A percentile compares a stretch with the other conserved stretches of the same genome.
Evolutionary conservation across 1,140 invertebrate species (phyloP).

Genomic region (Eumaeus atala): DNA sequence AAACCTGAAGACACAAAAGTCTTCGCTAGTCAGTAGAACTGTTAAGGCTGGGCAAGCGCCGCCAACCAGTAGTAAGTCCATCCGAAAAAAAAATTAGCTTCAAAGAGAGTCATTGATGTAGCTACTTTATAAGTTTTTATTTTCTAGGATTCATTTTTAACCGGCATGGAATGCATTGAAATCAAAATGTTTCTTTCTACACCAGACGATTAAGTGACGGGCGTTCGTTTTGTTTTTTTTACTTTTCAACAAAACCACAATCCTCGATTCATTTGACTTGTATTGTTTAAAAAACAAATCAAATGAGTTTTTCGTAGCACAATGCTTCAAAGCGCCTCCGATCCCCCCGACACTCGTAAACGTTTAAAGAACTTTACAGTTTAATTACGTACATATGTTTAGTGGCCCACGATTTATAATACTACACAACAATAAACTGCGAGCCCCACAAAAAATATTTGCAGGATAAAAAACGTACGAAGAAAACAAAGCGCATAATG

Average conservation of each 20-base stretch:
- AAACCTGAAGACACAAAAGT: too few relatives aligned
- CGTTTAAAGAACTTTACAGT: slow-evolving; percentile 60
- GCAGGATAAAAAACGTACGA: slow-evolving; percentile 45
- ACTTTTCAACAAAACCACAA: slow-evolving; percentile 25
- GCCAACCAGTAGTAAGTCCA: too few relatives aligned
- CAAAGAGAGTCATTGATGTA: too few relatives aligned
- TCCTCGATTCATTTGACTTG: slow-evolving; percentile 32
- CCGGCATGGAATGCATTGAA: too few relatives aligned
- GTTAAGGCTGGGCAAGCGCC: too few relatives aligned
- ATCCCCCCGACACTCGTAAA: slow-evolving; percentile 40
- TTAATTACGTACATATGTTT: slow-evolving; percentile 72
- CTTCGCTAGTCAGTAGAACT: too few relatives aligned
- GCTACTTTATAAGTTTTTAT: too few relatives aligned
- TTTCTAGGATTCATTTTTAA: too few relatives aligned
- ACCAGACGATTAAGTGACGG: slow-evolving; percentile 25
- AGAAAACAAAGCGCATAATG: slow-evolving; percentile 71
- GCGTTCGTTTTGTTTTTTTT: slow-evolving; percentile 31
- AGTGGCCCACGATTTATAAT: slow-evolving; percentile 63
- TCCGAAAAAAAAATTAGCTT: too few relatives aligned
- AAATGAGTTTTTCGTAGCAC: slow-evolving; percentile 35
- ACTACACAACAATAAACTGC: slow-evolving; percentile 57
- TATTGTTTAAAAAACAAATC: slow-evolving; percentile 44
- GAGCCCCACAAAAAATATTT: slow-evolving; percentile 29
- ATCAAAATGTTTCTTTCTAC: too few relatives aligned
- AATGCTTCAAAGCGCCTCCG: slow-evolving; percentile 4